Conservation (phyloP, 1,140 invertebrate genomes). For the Listronotus oregonensis region DNA sequence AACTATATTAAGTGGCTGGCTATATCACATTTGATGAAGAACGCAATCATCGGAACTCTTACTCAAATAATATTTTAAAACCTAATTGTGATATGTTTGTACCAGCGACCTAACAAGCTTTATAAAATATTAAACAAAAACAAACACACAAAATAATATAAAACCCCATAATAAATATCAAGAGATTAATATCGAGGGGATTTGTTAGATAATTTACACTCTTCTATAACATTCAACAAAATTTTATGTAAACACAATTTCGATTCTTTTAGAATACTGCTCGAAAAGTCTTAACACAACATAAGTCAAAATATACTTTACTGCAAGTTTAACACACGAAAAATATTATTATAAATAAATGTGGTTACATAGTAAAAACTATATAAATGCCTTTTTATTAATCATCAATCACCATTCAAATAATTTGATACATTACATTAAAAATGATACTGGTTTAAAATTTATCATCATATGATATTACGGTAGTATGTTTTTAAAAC, state of each 20-base stretch:
- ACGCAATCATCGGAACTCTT: neutral
- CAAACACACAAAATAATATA: conserved; percentile 7
- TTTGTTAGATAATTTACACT: neutral
- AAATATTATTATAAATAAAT: no score
- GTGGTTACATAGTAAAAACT: no score
- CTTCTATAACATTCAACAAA: conserved; percentile 4
- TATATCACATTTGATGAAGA: neutral
- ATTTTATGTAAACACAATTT: neutral
- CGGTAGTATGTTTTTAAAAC: no score
- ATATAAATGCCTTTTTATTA: no score
- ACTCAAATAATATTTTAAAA: neutral
- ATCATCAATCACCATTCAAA: no score
- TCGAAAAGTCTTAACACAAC: neutral
- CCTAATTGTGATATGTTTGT: neutral
- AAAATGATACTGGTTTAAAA: no score
- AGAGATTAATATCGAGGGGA: conserved; percentile 1
- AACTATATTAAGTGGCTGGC: conserved; percentile 34
- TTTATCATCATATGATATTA: no score
- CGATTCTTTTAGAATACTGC: neutral
- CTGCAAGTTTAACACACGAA: no score
- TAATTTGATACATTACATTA: no score
- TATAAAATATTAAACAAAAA: conserved; percentile 6
- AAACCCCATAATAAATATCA: neutral
- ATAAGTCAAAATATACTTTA: no score
- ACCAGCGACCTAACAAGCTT: conserved; percentile 31